phyloP scores from a whole-genome alignment of 2,888 invertebrate species.

The Tortrix viridana region DNA sequence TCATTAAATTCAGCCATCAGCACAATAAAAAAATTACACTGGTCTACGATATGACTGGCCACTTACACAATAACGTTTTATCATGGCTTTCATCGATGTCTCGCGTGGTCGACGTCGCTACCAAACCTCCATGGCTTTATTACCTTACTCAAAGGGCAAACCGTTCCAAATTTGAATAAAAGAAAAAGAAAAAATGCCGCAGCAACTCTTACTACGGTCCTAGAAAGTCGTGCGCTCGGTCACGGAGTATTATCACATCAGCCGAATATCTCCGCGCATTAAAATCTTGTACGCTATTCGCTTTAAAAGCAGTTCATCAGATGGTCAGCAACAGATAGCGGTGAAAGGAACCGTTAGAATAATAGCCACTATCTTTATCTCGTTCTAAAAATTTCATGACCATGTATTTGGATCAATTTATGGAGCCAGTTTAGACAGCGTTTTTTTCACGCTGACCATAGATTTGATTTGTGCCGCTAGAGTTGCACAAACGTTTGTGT shows the following conservation, averaged over 20 bases:
- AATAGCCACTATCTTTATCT: slow-evolving; percentile 73
- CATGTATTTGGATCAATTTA: slow-evolving; percentile 62
- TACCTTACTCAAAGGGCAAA: slow-evolving; percentile 36
- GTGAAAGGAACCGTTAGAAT: slow-evolving; percentile 82
- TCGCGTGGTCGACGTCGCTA: slow-evolving; percentile 33
- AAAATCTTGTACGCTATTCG: slow-evolving; percentile 79
- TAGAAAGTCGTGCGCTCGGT: slow-evolving; percentile 80
- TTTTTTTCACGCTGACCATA: slow-evolving; percentile 44
- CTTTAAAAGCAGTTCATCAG: slow-evolving; percentile 78
- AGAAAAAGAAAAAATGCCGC: slow-evolving; percentile 58
- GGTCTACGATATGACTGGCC: slow-evolving; percentile 19
- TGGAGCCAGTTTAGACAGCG: slow-evolving; percentile 56
- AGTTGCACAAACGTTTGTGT: slow-evolving; percentile 27
- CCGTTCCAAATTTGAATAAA: slow-evolving; percentile 56
- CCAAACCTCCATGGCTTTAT: slow-evolving; percentile 33
- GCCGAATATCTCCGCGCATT: slow-evolving; percentile 79
- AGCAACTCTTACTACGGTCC: slow-evolving; percentile 50
- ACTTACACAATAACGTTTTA: slow-evolving; percentile 22
- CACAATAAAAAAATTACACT: background rate
- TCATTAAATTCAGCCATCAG: background rate
- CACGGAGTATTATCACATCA: slow-evolving; percentile 79
- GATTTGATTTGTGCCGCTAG: slow-evolving; percentile 27
- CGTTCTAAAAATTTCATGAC: slow-evolving; percentile 47
- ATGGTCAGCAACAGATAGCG: slow-evolving; percentile 79
- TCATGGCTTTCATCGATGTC: slow-evolving; percentile 33